phyloP scores from a whole-genome alignment of 2,113 vertebrate species.

The Megaceryle maxima region DNA sequence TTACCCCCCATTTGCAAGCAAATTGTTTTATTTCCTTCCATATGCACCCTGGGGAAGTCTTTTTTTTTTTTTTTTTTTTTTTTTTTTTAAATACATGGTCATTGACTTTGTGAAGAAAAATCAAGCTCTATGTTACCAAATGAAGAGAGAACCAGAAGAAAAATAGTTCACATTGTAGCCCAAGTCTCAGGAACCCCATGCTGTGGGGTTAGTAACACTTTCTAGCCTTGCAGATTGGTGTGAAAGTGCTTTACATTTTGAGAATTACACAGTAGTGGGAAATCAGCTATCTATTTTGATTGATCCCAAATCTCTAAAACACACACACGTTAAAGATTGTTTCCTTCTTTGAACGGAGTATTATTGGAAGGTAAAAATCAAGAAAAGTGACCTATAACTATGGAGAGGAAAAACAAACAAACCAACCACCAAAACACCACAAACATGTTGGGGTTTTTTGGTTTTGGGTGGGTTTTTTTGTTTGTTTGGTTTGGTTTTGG shows the following conservation, averaged over 20 bases:
- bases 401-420: too few species aligned
- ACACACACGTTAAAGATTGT: fast-evolving
- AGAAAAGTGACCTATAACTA: not conserved
- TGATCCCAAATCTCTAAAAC: not conserved
- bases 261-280: not conserved
- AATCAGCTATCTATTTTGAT: not conserved
- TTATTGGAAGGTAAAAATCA: not conserved
- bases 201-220: not conserved
- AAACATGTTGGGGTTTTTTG: not conserved
- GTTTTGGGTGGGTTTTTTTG: too few species aligned
- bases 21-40: constrained; percentile 76
- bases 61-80: constrained; percentile 22
- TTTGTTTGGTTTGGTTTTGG: too few species aligned
- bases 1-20: constrained; percentile 74
- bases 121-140: not conserved
- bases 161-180: not conserved
- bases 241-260: not conserved
- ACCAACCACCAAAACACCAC: too few species aligned
- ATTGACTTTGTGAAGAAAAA: not conserved
- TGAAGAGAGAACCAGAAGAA: not conserved
- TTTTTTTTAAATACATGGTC: constrained; percentile 32
- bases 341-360: not conserved
- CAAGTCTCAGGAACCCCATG: not conserved
- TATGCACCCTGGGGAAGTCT: constrained; percentile 51
- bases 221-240: not conserved